Conservation (phyloP, 2,113 vertebrate genomes). For the Xenotilapia caudafasciata region DNA sequence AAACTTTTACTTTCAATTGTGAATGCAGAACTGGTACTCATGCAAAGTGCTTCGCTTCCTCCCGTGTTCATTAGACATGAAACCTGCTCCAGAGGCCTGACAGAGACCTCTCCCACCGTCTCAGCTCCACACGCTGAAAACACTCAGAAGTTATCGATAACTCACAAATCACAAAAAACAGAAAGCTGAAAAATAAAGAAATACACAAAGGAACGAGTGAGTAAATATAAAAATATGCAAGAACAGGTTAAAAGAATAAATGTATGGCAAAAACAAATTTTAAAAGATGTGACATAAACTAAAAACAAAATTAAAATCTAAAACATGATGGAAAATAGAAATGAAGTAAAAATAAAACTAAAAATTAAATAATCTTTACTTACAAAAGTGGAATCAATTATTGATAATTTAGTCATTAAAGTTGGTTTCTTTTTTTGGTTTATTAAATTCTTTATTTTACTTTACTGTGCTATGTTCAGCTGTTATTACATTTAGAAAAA, state of each 20-base stretch:
- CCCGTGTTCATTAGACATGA: background rate
- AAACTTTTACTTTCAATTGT: background rate
- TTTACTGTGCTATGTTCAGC: background rate
- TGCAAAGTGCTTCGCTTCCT: background rate
- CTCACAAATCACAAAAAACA: background rate
- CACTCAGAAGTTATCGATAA: background rate
- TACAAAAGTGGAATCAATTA: background rate
- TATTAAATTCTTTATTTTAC: background rate
- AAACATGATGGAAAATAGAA: background rate
- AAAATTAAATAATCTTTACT: background rate
- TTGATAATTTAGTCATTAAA: background rate
- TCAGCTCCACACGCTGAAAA: background rate
- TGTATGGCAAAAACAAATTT: accelerated
- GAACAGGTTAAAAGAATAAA: background rate
- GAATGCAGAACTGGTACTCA: accelerated
- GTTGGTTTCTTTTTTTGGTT: background rate
- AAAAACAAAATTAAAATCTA: background rate
- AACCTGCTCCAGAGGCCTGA: background rate
- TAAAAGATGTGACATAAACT: background rate
- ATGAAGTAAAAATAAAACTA: background rate
- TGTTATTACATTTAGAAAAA: background rate
- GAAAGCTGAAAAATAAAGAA: background rate
- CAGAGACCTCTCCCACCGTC: background rate
- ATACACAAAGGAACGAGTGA: accelerated
- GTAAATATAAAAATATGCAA: background rate